These are phyloP conservation scores for Pterois miles DNA, from an alignment of 2,797 vertebrate species.

Conservation along the genomic window DNA sequence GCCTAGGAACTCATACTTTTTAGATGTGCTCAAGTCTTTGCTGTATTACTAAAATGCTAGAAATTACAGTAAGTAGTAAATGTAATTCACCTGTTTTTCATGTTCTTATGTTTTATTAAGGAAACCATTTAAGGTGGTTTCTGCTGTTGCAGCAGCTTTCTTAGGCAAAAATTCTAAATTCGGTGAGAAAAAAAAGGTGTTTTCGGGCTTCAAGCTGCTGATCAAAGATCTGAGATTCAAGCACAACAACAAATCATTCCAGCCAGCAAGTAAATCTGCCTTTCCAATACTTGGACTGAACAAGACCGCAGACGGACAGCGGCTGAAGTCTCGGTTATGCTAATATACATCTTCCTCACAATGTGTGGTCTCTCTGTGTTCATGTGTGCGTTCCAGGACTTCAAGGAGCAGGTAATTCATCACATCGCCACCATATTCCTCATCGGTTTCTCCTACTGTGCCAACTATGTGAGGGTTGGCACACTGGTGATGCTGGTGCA, in stretches of 20 bases:
- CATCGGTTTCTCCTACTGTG: constrained; percentile 88
- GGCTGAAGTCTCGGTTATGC: constrained; percentile 5
- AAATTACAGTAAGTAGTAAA: background rate
- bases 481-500: constrained; percentile 89
- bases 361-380: constrained; percentile 36
- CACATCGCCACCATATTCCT: constrained; percentile 88
- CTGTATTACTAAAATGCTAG: background rate
- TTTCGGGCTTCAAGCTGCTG: background rate
- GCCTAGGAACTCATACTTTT: background rate
- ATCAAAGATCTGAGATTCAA: constrained; percentile 17
- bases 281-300: background rate
- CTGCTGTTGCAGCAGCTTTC: background rate
- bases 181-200: background rate
- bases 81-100: background rate
- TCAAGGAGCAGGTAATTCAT: constrained; percentile 90
- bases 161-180: background rate
- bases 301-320: constrained; percentile 9
- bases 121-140: background rate
- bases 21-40: background rate
- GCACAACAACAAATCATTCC: constrained; percentile 8
- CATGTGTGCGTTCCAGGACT: constrained; percentile 81
- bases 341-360: background rate
- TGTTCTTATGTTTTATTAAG: background rate
- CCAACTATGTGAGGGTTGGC: constrained; percentile 87
- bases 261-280: constrained; percentile 16